Conservation (phyloP, 2,113 vertebrate genomes). For the Ifrita kowaldi region DNA sequence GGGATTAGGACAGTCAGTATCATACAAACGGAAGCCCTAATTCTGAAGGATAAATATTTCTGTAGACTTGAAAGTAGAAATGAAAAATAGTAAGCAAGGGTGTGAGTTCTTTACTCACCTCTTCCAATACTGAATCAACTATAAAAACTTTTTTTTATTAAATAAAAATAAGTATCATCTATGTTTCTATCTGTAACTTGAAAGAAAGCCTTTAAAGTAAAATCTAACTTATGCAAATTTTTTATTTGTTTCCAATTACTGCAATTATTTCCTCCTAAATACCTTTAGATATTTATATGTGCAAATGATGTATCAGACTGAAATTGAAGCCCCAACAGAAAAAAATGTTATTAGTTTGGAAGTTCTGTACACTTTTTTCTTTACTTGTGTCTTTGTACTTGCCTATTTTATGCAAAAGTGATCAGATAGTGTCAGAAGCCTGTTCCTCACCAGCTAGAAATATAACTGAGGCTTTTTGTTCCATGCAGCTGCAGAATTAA, state of each 20-base stretch:
- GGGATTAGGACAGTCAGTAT: background rate
- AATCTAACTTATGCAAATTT: background rate
- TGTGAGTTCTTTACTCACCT: background rate
- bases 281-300: background rate
- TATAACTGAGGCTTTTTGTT: background rate
- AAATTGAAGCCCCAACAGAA: background rate
- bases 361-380: background rate
- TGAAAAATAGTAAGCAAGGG: background rate
- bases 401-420: background rate
- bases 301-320: background rate
- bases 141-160: background rate
- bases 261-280: background rate
- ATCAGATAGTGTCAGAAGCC: background rate
- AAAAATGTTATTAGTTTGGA: background rate
- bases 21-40: background rate
- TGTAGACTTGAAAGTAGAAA: background rate
- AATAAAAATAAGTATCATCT: background rate
- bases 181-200: background rate
- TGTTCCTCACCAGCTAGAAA: background rate
- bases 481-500: background rate
- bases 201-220: background rate
- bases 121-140: background rate
- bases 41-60: background rate
- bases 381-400: background rate
- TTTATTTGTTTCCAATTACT: background rate